Base-by-base conservation (phyloP, 2,797 vertebrate species). In the Pipistrellus kuhlii region DNA sequence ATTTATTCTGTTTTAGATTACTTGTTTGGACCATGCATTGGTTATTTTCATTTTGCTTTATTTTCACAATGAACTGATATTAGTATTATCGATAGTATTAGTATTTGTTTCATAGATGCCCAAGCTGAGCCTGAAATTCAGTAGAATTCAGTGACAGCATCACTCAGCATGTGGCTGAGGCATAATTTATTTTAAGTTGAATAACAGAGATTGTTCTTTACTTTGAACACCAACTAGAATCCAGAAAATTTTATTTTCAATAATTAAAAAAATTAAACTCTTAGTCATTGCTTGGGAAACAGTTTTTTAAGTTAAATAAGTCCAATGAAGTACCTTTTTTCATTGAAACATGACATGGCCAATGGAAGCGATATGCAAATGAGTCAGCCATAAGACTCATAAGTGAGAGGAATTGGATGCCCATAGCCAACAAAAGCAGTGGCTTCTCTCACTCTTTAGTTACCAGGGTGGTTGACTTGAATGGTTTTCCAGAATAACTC, bases 21-120 rank as follows among this genome's bases (percentile, higher is more conserved):
- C 41, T 72, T 78, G 8, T 30, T 77, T 51, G 18, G 1, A 30
- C 4, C 8, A 66, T 25, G 78, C 3, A 62, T n/a, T 80, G 8
- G 6, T 66, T 83, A 55, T 51, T 12, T 87, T 68, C 21, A 27
- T 78, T 92, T 88, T 48, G 84, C 80, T 83, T 73, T 69, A 59
- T 53, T 82, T 97, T 69, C 57, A 93, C 76, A 71, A 41, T 95
- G 82, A 92, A 5, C 53, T 95, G 88, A 11, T 85, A 27, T 41
- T 41, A 41, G 38, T 41, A 41, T 41, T 41, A 75, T 2, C 4
- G n/a, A n/a, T n/a, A n/a, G 48, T 96, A n/a, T 89, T 86, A 86
- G 89, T 83, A 82, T 82, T 97, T 18, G 27, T 90, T 80, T 25
- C 73, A 69, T 14, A 77, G 7, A 38, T 77, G 41, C 17, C 21